phyloP scores from a whole-genome alignment of 2,113 vertebrate species.

The Corythaeola cristata region DNA sequence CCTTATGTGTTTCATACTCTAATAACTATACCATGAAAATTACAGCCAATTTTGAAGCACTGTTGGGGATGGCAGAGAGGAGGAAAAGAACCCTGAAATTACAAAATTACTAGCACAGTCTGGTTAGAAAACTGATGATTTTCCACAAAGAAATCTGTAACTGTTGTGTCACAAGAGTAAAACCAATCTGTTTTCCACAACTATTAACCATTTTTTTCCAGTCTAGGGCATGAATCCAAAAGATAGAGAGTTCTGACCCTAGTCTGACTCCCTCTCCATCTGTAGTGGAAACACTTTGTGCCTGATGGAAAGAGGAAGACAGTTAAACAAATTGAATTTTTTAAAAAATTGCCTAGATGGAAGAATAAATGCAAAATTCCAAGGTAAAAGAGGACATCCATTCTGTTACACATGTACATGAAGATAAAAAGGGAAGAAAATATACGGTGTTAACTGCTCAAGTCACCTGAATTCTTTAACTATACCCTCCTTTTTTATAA shows the following conservation, averaged over 20 bases:
- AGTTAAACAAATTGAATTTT: rapidly evolving
- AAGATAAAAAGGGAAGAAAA: not conserved
- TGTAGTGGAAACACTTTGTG: not conserved
- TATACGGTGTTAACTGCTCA: not conserved
- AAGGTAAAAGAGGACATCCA: not conserved
- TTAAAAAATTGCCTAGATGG: not conserved
- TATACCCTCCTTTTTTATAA: not conserved
- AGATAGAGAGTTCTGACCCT: not conserved
- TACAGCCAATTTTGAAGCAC: conserved; percentile 42
- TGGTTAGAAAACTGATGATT: not conserved
- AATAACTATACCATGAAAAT: conserved; percentile 56
- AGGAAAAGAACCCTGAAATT: conserved; percentile 27
- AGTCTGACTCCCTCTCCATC: not conserved
- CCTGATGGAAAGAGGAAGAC: not conserved
- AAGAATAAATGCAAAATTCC: not conserved
- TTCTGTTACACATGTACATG: not conserved
- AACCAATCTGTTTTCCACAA: not conserved
- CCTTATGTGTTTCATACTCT: conserved; percentile 10
- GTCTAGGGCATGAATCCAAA: not conserved
- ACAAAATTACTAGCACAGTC: conserved; percentile 17
- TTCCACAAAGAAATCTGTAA: not conserved
- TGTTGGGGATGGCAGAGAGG: not conserved
- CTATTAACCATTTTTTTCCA: not conserved
- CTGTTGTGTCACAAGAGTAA: not conserved
- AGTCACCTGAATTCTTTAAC: not conserved